Evolutionary conservation across 2,888 invertebrate genomes (phyloP).

Genomic region (Rotaria magnacalcarata): DNA sequence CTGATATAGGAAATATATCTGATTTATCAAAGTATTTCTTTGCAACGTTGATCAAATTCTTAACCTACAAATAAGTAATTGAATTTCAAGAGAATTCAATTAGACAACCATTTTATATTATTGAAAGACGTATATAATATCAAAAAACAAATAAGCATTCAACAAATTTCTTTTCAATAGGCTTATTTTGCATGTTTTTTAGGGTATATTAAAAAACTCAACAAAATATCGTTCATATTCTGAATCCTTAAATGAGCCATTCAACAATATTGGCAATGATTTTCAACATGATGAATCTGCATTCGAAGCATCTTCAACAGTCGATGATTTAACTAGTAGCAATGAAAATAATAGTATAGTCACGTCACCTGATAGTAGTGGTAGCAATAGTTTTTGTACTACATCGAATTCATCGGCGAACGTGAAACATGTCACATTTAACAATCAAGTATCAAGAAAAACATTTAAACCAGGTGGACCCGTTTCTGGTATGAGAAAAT

Average conservation of each 20-base stretch:
- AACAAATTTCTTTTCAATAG: too few species aligned
- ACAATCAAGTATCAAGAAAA: slow-evolving; percentile 44
- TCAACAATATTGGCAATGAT: background rate
- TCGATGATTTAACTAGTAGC: slow-evolving; percentile 6
- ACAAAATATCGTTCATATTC: slow-evolving; percentile 14
- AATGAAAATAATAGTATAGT: slow-evolving; percentile 27
- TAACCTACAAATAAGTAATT: too few species aligned
- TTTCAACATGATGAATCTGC: background rate
- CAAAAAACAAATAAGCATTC: too few species aligned
- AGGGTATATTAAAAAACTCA: slow-evolving; percentile 16
- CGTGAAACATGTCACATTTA: slow-evolving; percentile 42
- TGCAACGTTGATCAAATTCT: too few species aligned
- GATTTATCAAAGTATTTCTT: too few species aligned
- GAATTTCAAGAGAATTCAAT: too few species aligned
- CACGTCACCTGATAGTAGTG: background rate
- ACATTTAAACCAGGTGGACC: slow-evolving; percentile 45
- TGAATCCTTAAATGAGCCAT: background rate
- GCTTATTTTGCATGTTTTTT: background rate
- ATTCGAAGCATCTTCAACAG: background rate
- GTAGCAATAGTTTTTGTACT: background rate
- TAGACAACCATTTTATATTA: too few species aligned
- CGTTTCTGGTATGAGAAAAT: slow-evolving; percentile 43
- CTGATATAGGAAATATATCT: too few species aligned
- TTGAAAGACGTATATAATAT: too few species aligned
- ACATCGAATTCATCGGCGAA: background rate